Conservation (phyloP, 2,888 invertebrate genomes). For the Hetaerina titia region DNA sequence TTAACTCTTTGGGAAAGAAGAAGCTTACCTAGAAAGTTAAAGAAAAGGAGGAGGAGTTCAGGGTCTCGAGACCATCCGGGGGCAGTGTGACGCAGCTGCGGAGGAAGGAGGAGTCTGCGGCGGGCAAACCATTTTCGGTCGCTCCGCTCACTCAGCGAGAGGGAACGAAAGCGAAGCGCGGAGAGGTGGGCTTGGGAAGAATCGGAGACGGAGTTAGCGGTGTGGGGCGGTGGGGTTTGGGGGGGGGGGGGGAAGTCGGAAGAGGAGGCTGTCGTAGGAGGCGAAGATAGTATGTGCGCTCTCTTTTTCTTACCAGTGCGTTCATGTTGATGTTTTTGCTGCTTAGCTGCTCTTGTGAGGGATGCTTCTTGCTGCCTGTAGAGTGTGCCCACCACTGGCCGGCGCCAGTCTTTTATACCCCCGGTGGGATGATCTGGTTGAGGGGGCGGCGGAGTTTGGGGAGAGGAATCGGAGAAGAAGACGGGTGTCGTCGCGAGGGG, state of each 20-base stretch:
- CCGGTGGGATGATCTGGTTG: not conserved
- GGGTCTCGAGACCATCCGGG: not conserved
- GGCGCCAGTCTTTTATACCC: conserved; percentile 34
- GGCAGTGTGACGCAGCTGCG: not conserved
- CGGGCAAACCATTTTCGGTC: not conserved
- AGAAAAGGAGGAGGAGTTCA: not conserved
- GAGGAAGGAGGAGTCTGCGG: not conserved
- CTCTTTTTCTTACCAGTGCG: conserved; percentile 43
- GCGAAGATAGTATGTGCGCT: no score
- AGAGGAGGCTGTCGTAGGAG: no score
- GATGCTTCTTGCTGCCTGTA: conserved; percentile 17
- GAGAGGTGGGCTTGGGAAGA: not conserved
- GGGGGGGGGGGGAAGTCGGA: no score
- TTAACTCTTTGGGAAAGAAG: not conserved
- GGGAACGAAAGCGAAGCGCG: not conserved
- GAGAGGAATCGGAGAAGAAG: not conserved
- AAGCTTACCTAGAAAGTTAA: not conserved
- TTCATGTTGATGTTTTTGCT: conserved; percentile 53
- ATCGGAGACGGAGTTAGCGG: no score
- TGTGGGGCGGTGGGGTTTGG: no score
- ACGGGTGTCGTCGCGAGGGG: not conserved
- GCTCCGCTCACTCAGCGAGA: not conserved
- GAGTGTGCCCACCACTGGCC: conserved; percentile 22
- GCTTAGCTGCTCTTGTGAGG: not conserved
- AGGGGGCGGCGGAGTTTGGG: not conserved